A percentile compares a stretch with the other conserved stretches of the same genome.
Conservation (phyloP, 2,797 vertebrate species). For the Galaxias olidus region DNA sequence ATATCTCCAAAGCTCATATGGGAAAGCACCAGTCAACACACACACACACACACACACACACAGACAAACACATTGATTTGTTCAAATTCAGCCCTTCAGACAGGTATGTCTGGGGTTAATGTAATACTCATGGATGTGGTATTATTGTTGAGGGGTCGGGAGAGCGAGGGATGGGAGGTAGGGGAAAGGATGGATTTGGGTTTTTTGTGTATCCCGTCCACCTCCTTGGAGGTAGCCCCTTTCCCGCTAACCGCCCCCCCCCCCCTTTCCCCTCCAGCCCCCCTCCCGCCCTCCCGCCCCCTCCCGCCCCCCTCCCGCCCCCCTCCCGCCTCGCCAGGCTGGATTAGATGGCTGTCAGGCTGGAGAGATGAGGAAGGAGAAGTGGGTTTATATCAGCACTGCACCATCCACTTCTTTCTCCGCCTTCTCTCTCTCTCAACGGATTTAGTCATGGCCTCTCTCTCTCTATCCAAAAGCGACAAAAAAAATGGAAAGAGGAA, state of each 20-base stretch:
- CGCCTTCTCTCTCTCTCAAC: constrained; percentile 56
- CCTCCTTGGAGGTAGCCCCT: constrained; percentile 50
- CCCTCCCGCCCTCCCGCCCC: constrained; percentile 38
- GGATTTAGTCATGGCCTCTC: constrained; percentile 53
- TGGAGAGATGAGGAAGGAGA: constrained; percentile 51
- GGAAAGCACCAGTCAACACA: constrained; percentile 1
- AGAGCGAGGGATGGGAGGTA: constrained; percentile 58
- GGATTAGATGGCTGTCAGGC: constrained; percentile 67
- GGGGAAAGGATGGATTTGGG: constrained; percentile 37
- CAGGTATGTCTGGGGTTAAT: constrained; percentile 68
- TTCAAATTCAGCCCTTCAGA: constrained; percentile 57
- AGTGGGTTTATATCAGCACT: constrained; percentile 45
- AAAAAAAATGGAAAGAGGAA: constrained; percentile 55
- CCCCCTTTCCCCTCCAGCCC: constrained; percentile 30
- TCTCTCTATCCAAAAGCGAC: constrained; percentile 13
- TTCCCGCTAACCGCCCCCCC: constrained; percentile 57
- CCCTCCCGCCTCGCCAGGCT: constrained; percentile 58
- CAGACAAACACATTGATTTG: constrained; percentile 48
- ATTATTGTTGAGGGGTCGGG: constrained; percentile 43
- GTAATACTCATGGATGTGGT: constrained; percentile 72
- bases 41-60: constrained; percentile 28
- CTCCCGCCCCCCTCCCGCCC: constrained; percentile 58
- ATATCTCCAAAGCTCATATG: constrained; percentile 23
- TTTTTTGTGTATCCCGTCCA: constrained; percentile 22
- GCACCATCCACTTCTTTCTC: constrained; percentile 3